Evolutionary conservation across 2,113 vertebrate genomes (phyloP).

Genomic region (Ammodramus savannarum): DNA sequence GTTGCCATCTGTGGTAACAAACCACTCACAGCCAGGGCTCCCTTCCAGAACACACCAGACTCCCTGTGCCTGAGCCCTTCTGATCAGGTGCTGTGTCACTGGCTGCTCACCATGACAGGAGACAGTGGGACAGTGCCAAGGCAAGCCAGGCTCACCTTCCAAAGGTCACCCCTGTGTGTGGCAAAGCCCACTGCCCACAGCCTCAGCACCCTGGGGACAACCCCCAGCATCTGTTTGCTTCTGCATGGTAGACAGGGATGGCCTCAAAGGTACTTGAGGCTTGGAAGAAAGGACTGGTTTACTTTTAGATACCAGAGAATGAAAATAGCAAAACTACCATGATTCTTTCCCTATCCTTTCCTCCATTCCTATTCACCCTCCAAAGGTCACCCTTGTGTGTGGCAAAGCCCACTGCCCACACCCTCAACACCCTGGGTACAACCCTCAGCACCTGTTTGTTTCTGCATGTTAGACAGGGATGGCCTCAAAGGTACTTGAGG

Average conservation of each 20-base stretch:
- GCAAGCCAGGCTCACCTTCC: background rate
- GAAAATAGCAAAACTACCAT: background rate
- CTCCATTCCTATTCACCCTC: background rate
- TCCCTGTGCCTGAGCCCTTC: background rate
- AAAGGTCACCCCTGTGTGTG: background rate
- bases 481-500: background rate
- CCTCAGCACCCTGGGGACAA: rapidly evolving
- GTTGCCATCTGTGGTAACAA: background rate
- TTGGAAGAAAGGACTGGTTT: background rate
- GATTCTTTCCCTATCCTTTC: background rate
- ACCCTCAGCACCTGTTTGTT: background rate
- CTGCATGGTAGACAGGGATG: rapidly evolving
- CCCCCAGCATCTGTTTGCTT: background rate
- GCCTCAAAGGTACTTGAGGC: background rate
- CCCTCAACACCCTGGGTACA: rapidly evolving
- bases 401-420: background rate
- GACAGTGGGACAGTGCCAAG: background rate
- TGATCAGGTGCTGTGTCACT: background rate
- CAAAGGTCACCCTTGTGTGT: background rate
- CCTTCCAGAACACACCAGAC: background rate
- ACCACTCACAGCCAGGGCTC: background rate
- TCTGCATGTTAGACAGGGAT: rapidly evolving
- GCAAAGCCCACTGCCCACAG: background rate
- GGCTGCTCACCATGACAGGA: background rate
- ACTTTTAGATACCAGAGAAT: background rate